Evolutionary conservation across 1,140 invertebrate species (phyloP).

Genomic region (Pinna nobilis): DNA sequence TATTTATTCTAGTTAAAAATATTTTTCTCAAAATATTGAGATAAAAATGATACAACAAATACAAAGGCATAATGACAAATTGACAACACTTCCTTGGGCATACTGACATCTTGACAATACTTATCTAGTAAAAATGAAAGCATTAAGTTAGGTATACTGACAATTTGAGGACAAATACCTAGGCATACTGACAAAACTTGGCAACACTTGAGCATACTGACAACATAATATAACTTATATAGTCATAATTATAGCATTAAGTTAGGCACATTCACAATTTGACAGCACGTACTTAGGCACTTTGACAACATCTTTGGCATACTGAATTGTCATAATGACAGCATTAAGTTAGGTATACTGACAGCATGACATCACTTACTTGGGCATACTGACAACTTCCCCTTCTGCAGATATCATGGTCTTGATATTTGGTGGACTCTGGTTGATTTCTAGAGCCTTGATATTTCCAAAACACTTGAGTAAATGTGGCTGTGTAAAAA

Average conservation of each 20-base stretch:
- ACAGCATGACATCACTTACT: conserved; percentile 26
- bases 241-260: background rate
- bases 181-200: too few relatives aligned
- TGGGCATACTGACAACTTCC: conserved; percentile 70
- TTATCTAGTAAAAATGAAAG: too few relatives aligned
- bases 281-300: conserved; percentile 62
- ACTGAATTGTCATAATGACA: too few relatives aligned
- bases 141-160: too few relatives aligned
- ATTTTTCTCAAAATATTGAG: too few relatives aligned
- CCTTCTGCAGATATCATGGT: conserved; percentile 71
- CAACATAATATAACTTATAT: background rate
- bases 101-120: too few relatives aligned
- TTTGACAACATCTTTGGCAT: conserved; percentile 67
- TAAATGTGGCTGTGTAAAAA: conserved; percentile 82
- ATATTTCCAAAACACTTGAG: conserved; percentile 87
- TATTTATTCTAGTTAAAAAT: too few relatives aligned
- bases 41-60: too few relatives aligned
- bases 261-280: background rate
- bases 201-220: background rate
- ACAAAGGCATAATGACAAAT: too few relatives aligned
- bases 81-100: too few relatives aligned
- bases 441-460: conserved; percentile 65
- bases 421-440: conserved; percentile 64
- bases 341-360: background rate
- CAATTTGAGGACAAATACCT: too few relatives aligned